Evolutionary conservation across 2,113 vertebrate species (phyloP), one percentile per base, ranked within the genome.

Genomic region (Albula glossodonta): DNA sequence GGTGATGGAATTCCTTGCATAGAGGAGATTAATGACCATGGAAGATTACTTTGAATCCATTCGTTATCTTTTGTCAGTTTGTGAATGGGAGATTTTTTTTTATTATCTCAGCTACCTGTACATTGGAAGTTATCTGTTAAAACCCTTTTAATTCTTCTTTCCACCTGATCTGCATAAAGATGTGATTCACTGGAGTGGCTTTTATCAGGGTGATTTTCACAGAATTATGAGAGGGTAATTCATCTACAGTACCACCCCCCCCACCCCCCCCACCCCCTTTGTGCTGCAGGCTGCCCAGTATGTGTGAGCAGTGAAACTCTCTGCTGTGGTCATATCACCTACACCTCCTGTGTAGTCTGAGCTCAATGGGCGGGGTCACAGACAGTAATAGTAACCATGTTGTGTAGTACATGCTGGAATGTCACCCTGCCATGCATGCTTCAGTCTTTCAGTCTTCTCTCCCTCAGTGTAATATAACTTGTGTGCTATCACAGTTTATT

Each of bases 21-120:
- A 9, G 22, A 8, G 10, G 70, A 74, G 70, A 31, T 74, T 9
- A 31, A 74, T 25, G 49, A 17, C n/a, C 9, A 79, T 49, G 31
- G 78, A 7, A 50, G 49, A 79, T 79, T 79, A 79, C 31, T 79
- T 79, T 17, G 11, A 50, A 79, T 4, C 11, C 78, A 79, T 79
- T 50, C 31, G 50, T 79, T 79, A 48, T 48, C 78, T 49, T 17
- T 50, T 19, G 78, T 17, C 48, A 49, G 78, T 19, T 11, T 17
- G 11, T 15, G 78, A 48, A 50, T 50, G 78, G 48, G 12, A 49
- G 49, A 3, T 19, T 66, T 79, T n/a, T n/a, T 31, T 50, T 15
- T 17, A 79, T 79, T 79, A 79, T 79, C 12, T 5, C 78, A 79
- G 78, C 41, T 79, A 79, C 31, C 78, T 17, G 78, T 79, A 50